Evolutionary conservation across 1,140 invertebrate genomes (phyloP).

Genomic region (Ceratosolen fusciceps): DNA sequence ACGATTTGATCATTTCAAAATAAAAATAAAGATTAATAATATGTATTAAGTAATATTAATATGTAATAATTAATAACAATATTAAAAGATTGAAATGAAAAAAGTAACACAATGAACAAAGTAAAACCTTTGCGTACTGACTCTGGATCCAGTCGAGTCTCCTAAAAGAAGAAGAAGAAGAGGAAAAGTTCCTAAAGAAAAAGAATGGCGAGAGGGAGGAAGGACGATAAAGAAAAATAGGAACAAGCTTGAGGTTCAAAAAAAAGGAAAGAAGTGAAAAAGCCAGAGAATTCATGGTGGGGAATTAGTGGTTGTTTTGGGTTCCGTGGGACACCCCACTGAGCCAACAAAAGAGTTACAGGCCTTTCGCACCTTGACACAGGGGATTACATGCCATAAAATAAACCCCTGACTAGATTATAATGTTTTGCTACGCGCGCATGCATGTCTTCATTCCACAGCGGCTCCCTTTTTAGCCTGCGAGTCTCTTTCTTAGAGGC

Average conservation of each 20-base stretch:
- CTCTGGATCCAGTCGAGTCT: neutral
- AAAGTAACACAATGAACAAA: neutral
- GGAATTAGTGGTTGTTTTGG: slow-evolving; percentile 66
- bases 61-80: too few species aligned
- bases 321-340: slow-evolving; percentile 63
- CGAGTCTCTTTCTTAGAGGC: neutral
- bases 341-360: slow-evolving; percentile 69
- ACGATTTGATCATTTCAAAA: neutral
- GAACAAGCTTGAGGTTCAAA: slow-evolving; percentile 1
- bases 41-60: too few species aligned
- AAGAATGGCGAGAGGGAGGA: neutral
- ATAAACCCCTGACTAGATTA: slow-evolving; percentile 66
- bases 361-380: slow-evolving; percentile 69
- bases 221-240: slow-evolving; percentile 8
- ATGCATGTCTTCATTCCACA: slow-evolving; percentile 46
- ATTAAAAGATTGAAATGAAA: too few species aligned
- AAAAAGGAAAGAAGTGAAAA: slow-evolving; percentile 48
- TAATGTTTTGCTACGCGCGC: slow-evolving; percentile 64
- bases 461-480: neutral
- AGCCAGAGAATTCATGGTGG: slow-evolving; percentile 58
- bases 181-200: slow-evolving; percentile 9
- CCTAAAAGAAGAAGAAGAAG: too few species aligned
- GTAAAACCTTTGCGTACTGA: neutral
- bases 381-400: slow-evolving; percentile 69
- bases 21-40: neutral